Evolutionary conservation across 2,113 vertebrate species (phyloP), one percentile per base, ranked within the genome.

Genomic region (Hydropotes inermis): DNA sequence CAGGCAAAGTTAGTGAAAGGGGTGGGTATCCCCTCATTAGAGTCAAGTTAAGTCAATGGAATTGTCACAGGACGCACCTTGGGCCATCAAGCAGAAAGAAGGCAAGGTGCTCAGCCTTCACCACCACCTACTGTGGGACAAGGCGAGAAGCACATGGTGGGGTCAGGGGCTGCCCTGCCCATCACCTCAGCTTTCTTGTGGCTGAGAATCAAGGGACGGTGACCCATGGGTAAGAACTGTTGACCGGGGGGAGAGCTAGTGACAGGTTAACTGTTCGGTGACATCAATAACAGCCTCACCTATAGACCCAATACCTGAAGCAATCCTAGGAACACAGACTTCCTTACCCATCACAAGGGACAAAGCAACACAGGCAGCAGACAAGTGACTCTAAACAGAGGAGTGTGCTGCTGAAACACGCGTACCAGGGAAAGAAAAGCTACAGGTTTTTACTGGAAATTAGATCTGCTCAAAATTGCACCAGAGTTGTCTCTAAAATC

Each of bases 141-240:
- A 58, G 61, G 43, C 7, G 5, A 1, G 36, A 4, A 50, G 39
- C 21, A 74, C 36, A 45, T 1, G 60, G 3, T 3, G 33, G 33
- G 1, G 1, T 12, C 52, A 58, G 12, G 70, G 33, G 11, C 5
- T 6, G 11, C 25, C 33, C 60, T 85, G 21, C 17, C 16, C 43
- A 90, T 57, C 17, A 87, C 88, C 7, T 67, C 50, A 17, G 19
- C 60, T 64, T 89, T 84, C 78, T 23, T n/a, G 19, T 54, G 27
- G 17, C 47, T 93, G 64, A 54, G 33, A 64, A 55, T 15, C 52
- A 36, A 12, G 33, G 19, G 17, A 16, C 5, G 30, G 43, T 5
- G 15, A 60, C 4, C 52, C 28, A 45, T 0, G 6, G 7, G 5
- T 50, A 52, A 57, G 57, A 60, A 28, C 0, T 13, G n/a, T 28